Evolutionary conservation across 2,888 invertebrate species (phyloP).

Genomic region (Anoplius nigerrimus): DNA sequence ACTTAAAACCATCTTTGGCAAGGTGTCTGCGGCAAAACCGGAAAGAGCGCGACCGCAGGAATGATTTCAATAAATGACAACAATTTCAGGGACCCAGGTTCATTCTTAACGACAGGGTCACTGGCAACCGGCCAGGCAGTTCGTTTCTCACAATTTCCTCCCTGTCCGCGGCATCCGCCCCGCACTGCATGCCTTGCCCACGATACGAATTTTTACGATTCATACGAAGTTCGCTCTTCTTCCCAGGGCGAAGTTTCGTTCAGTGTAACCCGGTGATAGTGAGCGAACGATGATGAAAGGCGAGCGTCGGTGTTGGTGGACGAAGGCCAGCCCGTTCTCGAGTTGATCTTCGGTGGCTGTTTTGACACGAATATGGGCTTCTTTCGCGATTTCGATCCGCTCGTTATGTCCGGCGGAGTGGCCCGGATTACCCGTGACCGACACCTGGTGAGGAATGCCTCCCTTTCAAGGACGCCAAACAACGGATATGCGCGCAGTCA

Average conservation of each 20-base stretch:
- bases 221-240: no score
- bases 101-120: constrained; percentile 66
- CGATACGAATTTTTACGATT: no score
- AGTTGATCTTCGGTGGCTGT: constrained; percentile 49
- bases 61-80: constrained; percentile 21
- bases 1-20: no score
- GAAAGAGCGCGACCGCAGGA: constrained; percentile 16
- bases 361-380: constrained; percentile 70
- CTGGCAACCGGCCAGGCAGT: constrained; percentile 68
- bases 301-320: not conserved
- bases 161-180: constrained; percentile 11
- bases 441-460: constrained; percentile 65
- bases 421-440: constrained; percentile 70
- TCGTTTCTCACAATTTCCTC: constrained; percentile 66
- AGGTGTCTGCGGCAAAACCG: constrained; percentile 26
- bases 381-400: constrained; percentile 70
- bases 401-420: constrained; percentile 65
- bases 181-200: not conserved
- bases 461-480: constrained; percentile 63
- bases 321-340: not conserved
- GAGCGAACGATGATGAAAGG: not conserved
- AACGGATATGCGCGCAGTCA: constrained; percentile 65
- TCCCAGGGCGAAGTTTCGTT: no score
- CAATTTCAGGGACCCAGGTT: not conserved
- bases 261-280: no score